Evolutionary conservation across 2,888 invertebrate species (phyloP), one percentile per base, ranked within the genome.

Genomic region (Aplocera efformata): DNA sequence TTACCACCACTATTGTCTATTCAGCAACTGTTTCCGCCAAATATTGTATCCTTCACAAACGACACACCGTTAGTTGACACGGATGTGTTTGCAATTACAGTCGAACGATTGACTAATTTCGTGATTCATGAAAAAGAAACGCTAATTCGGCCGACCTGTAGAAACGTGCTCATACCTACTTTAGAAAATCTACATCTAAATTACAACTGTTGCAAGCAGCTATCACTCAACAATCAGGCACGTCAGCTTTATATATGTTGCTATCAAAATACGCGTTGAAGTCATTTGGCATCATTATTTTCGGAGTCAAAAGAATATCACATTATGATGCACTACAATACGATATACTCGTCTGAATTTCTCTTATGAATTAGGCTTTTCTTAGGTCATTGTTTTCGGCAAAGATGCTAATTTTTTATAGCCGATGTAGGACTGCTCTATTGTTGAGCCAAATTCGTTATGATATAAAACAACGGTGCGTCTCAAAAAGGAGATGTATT

Each of bases 11-110:
- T 67, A 79, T 73, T 78, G 72, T 79, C 72, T 73, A 61, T 67
- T 70, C 67, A 60, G 63, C 64, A 63, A 65, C 61, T 56, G 67
- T 75, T 80, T 79, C 80, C 81, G 73, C 67, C 65, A 70, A 64
- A 66, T 60, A 57, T 62, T 60, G 58, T 59, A 64, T 62, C 61
- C 65, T 58, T 62, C 67, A 60, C 63, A 63, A 56, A 56, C 32
- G 42, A 32, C 56, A 47, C 60, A 65, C 81, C 74, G 79, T 74
- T 78, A 73, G 44, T 54, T 62, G 63, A 62, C 65, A 63, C 60
- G 42, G 50, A 51, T 54, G 54, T 49, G 56, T 49, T 56, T 49
- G 23, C 60, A 56, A 49, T 49, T 45, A 17, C 35, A 34, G 30
- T 32, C 28, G 4, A 10, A 10, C 24, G 36, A 36, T 40, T 44